Conservation (phyloP, 64 coral and sea anemone genomes). For the Exaiptasia diaphana region DNA sequence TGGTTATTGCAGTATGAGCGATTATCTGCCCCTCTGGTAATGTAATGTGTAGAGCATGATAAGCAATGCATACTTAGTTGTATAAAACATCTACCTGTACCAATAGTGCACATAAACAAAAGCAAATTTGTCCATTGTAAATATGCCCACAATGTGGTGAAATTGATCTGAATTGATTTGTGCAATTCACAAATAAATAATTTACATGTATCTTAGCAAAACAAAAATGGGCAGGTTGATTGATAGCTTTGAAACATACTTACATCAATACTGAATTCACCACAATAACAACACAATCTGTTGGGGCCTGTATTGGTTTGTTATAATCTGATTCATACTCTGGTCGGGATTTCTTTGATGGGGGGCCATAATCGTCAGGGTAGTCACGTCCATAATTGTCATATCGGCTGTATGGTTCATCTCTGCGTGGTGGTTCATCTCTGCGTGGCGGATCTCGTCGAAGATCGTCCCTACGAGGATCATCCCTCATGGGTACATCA, state of each 20-base stretch:
- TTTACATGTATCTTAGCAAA: too few relatives aligned
- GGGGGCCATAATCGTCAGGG: slow-evolving; percentile 75
- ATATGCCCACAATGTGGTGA: too few relatives aligned
- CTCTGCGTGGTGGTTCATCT: not conserved
- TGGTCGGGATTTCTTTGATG: slow-evolving; percentile 79
- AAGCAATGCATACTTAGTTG: not conserved
- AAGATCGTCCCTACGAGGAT: not conserved
- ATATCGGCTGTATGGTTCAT: slow-evolving; percentile 17
- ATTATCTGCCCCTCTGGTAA: not conserved
- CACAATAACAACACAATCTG: slow-evolving; percentile 93
- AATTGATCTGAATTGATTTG: too few relatives aligned
- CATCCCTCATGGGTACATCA: not conserved
- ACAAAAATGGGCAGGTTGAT: not conserved
- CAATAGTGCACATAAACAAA: too few relatives aligned
- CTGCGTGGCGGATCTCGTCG: not conserved
- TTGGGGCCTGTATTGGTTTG: slow-evolving; percentile 87
- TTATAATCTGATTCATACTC: slow-evolving; percentile 70
- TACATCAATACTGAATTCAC: slow-evolving; percentile 86
- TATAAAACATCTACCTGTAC: not conserved
- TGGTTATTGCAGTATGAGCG: not conserved
- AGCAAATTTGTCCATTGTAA: too few relatives aligned
- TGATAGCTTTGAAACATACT: not conserved
- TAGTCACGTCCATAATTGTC: slow-evolving; percentile 51
- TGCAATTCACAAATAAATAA: too few relatives aligned
- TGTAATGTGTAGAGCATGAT: not conserved